Evolutionary conservation across 2,113 vertebrate species (phyloP), one percentile per base, ranked within the genome.

Genomic region (Pleuronectes platessa): DNA sequence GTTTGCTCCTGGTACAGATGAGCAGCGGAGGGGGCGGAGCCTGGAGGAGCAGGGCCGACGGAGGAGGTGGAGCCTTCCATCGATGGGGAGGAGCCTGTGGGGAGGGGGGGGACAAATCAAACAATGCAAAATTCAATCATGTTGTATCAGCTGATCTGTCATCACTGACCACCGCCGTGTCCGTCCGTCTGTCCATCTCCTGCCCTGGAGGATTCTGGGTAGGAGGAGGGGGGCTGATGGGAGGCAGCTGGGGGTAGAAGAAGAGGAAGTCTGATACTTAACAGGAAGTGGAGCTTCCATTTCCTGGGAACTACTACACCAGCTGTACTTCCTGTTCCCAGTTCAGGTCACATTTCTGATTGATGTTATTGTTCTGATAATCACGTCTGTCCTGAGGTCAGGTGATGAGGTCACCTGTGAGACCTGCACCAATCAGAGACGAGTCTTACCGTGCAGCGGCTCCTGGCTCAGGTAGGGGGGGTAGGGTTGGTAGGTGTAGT

Each of bases 401-500:
- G 47, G 47, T 51, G 47, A 51, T 51, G 17, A 51, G 17, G 5
- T 18, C 47, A 18, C 3, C 17, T 51, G 47, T 51, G 17, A 47
- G 45, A 51, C 11, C 20, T 54, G 51, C 21, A 65, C 42, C 42
- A 53, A 53, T 67, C 51, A 67, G 65, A 40, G 24, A 2, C 1
- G 0, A 5, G 20, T n/a, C 72, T 87, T 56, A 92, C 91, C 68
- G 0, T 90, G 90, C 11, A 77, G 54, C 17, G 76, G 14, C 2
- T 92, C 87, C 76, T 85, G 87, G 74, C 47, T 79, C 72, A 83
- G 73, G 71, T 95, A 86, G 7, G 80, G 12, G 18, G 85, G 4
- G 74, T 94, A 98, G 0, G 93, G 67, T 68, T 96, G 95, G 82
- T 94, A 97, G 76, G 92, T 78, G 62, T 87, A 84, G 61, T 96